These are phyloP conservation scores for Bombylius major DNA, from an alignment of 2,888 invertebrate species.

Conservation along the genomic window DNA sequence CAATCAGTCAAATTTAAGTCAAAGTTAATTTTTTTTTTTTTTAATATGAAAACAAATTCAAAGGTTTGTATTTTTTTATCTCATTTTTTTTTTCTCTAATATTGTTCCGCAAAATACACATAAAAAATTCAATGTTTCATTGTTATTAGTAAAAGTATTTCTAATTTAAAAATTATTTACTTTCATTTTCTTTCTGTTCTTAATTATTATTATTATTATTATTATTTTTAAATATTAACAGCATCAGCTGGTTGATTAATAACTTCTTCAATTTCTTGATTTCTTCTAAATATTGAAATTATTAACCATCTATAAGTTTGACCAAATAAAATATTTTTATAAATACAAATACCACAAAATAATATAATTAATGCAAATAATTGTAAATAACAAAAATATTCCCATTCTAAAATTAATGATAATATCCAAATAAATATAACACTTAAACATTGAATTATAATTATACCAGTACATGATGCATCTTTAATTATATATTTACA, in stretches of 20 bases:
- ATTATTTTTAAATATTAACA: neutral
- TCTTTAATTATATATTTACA: slow-evolving; percentile 89
- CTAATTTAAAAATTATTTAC: too few species aligned
- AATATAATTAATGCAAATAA: slow-evolving; percentile 64
- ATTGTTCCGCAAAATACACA: too few species aligned
- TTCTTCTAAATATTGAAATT: slow-evolving; percentile 21
- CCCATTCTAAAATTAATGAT: slow-evolving; percentile 62
- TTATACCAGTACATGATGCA: slow-evolving; percentile 80
- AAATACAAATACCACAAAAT: slow-evolving; percentile 69
- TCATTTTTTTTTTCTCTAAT: too few species aligned
- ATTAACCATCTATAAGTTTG: slow-evolving; percentile 23
- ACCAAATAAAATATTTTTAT: slow-evolving; percentile 50
- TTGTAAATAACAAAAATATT: slow-evolving; percentile 66
- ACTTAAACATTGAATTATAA: slow-evolving; percentile 79
- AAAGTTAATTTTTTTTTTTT: too few species aligned
- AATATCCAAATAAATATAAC: slow-evolving; percentile 84
- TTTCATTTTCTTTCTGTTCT: too few species aligned
- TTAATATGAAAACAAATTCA: too few species aligned
- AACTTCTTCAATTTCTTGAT: slow-evolving; percentile 20
- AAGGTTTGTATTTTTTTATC: too few species aligned
- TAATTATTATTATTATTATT: too few species aligned
- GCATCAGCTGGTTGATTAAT: slow-evolving; percentile 27
- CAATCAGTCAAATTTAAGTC: too few species aligned
- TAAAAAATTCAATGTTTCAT: too few species aligned
- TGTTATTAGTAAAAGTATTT: too few species aligned